phyloP scores from a whole-genome alignment of 2,888 invertebrate genomes.

The Darwinula stevensoni region DNA sequence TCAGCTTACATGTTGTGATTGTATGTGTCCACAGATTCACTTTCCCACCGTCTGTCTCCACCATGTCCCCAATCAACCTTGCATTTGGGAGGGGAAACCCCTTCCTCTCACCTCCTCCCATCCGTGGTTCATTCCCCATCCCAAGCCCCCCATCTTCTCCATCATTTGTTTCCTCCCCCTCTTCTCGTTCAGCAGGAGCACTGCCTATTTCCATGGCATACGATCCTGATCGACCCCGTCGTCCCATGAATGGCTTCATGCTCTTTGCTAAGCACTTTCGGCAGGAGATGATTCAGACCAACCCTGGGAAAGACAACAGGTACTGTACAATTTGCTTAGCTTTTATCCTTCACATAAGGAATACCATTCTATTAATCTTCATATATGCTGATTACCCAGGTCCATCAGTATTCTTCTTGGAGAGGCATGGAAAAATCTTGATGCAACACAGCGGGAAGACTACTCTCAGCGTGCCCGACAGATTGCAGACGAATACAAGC shows the following conservation, averaged over 20 bases:
- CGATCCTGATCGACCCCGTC: slow-evolving; percentile 14
- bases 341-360: slow-evolving; percentile 5
- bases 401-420: slow-evolving; percentile 22
- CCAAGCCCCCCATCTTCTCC: slow-evolving; percentile 9
- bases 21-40: not conserved
- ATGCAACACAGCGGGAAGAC: slow-evolving; percentile 15
- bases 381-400: slow-evolving; percentile 12
- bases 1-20: not conserved
- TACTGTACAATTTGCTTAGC: slow-evolving; percentile 10
- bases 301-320: slow-evolving; percentile 23
- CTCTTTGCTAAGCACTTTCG: slow-evolving; percentile 21
- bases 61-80: too few species aligned
- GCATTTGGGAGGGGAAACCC: not conserved
- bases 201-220: slow-evolving; percentile 10
- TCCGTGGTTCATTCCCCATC: slow-evolving; percentile 9
- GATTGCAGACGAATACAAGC: slow-evolving; percentile 19
- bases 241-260: slow-evolving; percentile 25
- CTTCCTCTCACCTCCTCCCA: slow-evolving; percentile 5
- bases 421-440: slow-evolving; percentile 19
- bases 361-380: not conserved
- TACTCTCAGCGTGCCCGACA: slow-evolving; percentile 18
- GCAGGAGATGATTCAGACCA: slow-evolving; percentile 19
- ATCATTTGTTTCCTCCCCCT: not conserved
- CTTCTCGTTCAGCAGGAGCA: slow-evolving; percentile 10
- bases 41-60: too few species aligned